Evolutionary conservation across 2,888 invertebrate genomes (phyloP).

Genomic region (Eurois occulta): DNA sequence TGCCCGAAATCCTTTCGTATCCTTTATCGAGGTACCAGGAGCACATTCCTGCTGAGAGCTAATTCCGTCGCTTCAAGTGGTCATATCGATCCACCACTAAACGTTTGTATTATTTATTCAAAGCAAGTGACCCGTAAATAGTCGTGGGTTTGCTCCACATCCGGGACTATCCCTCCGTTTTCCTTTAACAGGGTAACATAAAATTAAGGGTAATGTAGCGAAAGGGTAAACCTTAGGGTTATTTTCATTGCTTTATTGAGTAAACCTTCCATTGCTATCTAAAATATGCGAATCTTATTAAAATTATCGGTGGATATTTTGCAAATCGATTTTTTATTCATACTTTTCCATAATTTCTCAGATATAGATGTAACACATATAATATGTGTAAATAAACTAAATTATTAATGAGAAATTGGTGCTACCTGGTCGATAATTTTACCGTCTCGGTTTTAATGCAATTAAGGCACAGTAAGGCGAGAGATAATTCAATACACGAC

Average conservation of each 20-base stretch:
- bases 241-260: conserved; percentile 32
- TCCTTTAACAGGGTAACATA: conserved; percentile 15
- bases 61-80: conserved; percentile 43
- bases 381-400: background rate
- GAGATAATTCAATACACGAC: conserved; percentile 42
- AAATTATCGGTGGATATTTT: background rate
- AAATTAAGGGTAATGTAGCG: conserved; percentile 41
- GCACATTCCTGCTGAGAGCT: conserved; percentile 25
- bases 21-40: conserved; percentile 41
- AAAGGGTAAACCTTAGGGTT: conserved; percentile 16
- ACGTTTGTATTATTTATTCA: conserved; percentile 61
- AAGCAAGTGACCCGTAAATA: conserved; percentile 43
- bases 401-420: background rate
- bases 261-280: conserved; percentile 7
- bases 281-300: conserved; percentile 2
- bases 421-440: background rate
- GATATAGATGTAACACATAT: background rate
- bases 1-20: background rate
- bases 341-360: too few relatives aligned
- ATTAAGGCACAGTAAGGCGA: too few relatives aligned
- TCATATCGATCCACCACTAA: conserved; percentile 56
- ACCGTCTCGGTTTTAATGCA: conserved; percentile 25
- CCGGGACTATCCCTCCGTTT: conserved; percentile 14
- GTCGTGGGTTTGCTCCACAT: conserved; percentile 24
- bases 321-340: background rate